Evolutionary conservation across 2,797 vertebrate species (phyloP), one percentile per base, ranked within the genome.

Genomic region (Oceanodroma leucorhoa): DNA sequence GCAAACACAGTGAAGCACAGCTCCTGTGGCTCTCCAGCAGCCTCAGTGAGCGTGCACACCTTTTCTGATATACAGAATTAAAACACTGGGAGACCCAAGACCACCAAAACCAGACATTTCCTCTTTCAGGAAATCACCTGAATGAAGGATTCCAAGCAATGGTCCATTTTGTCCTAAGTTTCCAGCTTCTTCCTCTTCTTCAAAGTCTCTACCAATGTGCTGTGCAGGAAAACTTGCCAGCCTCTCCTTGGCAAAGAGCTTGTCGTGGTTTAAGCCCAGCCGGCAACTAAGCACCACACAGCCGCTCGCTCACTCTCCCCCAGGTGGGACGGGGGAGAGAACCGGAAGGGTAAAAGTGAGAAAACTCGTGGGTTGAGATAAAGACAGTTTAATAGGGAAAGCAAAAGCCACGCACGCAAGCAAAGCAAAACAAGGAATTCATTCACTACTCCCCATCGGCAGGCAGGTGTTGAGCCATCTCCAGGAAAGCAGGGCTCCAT

Each of bases 181-280:
- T 71, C 50, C 61, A 80, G 24, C 38, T 85, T 78, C 83, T 36
- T 87, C 55, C 20, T 94, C 81, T 77, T 85, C 75, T 90, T 89
- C 75, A 77, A 83, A 89, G 66, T 29, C 60, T 77, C 61, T 92
- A 70, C 41, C 81, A 90, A 54, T 34, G 46, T 70, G 34, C 30
- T 80, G 26, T 66, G 80, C 62, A 91, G 73, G 61, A 91, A 85
- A 95, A 87, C 41, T 46, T 85, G 61, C 41, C 94, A 87, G 36
- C 14, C 26, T 77, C 70, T 90, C 66, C 60, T 79, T 84, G 70
- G 66, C 83, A 93, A 90, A 86, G 54, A 95, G n/a, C n/a, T n/a
- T n/a, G n/a, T n/a, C n/a, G n/a, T n/a, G n/a, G n/a, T n/a, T n/a
- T n/a, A n/a, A n/a, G n/a, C n/a, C n/a, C n/a, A n/a, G n/a, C n/a